Evolutionary conservation across 2,797 vertebrate genomes (phyloP).

Genomic region (Prunella strophiata): DNA sequence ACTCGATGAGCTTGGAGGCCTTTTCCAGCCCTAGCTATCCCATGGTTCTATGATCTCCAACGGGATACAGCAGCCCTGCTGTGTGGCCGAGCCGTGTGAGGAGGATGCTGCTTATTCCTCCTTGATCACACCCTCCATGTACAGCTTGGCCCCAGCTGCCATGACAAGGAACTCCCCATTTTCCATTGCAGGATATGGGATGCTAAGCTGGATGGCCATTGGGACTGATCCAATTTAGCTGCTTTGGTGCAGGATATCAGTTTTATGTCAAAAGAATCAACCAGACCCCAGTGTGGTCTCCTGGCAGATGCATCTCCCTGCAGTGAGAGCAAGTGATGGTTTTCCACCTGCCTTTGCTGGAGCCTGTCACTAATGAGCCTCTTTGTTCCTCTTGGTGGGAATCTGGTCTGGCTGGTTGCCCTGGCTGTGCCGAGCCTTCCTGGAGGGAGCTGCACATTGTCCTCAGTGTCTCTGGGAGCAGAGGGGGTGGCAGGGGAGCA

Average conservation of each 20-base stretch:
- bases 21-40: background rate
- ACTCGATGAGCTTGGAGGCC: background rate
- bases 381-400: background rate
- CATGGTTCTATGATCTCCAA: background rate
- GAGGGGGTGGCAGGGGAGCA: background rate
- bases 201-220: background rate
- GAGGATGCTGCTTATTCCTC: background rate
- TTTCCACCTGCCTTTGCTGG: background rate
- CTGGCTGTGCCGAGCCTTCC: background rate
- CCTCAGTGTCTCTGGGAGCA: background rate
- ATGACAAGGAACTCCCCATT: background rate
- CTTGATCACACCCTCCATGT: fast-evolving
- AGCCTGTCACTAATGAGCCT: background rate
- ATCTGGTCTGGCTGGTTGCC: background rate
- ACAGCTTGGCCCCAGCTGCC: background rate
- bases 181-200: background rate
- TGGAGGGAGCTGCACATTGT: fast-evolving
- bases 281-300: background rate
- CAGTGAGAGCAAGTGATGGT: background rate
- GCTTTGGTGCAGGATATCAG: no score
- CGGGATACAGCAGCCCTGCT: background rate
- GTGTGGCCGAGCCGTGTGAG: fast-evolving
- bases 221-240: background rate
- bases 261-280: background rate
- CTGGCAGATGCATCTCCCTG: fast-evolving